Evolutionary conservation across 2,888 invertebrate species (phyloP).

Genomic region (Trachelus iudaicus): DNA sequence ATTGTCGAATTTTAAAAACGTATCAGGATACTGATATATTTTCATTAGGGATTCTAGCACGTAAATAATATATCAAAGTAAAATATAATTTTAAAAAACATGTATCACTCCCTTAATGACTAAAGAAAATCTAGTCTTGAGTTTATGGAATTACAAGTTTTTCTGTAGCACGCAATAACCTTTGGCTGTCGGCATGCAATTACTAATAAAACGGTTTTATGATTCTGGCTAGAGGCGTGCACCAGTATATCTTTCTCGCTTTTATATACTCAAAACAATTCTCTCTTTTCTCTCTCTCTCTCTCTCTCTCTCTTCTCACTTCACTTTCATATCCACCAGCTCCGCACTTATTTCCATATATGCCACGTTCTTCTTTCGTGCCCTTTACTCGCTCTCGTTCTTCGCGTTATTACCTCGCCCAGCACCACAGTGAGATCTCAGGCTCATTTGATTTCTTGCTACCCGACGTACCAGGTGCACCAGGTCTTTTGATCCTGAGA

Average conservation of each 20-base stretch:
- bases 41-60: neutral
- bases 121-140: neutral
- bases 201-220: neutral
- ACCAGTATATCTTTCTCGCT: neutral
- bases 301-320: neutral
- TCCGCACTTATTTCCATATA: neutral
- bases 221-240: neutral
- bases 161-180: neutral
- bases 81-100: neutral
- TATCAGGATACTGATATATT: neutral
- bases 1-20: neutral
- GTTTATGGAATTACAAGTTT: neutral
- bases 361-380: slow-evolving; percentile 17
- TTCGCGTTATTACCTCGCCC: slow-evolving; percentile 15
- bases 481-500: slow-evolving; percentile 27
- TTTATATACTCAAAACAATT: neutral
- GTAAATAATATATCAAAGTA: neutral
- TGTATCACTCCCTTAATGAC: neutral
- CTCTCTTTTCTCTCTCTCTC: neutral
- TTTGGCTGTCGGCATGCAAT: neutral
- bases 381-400: slow-evolving; percentile 21
- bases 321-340: neutral
- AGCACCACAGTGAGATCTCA: neutral
- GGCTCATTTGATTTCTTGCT: neutral
- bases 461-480: slow-evolving; percentile 5